Evolutionary conservation across 1,140 invertebrate species (phyloP).

Genomic region (Andrena cerasifolii): DNA sequence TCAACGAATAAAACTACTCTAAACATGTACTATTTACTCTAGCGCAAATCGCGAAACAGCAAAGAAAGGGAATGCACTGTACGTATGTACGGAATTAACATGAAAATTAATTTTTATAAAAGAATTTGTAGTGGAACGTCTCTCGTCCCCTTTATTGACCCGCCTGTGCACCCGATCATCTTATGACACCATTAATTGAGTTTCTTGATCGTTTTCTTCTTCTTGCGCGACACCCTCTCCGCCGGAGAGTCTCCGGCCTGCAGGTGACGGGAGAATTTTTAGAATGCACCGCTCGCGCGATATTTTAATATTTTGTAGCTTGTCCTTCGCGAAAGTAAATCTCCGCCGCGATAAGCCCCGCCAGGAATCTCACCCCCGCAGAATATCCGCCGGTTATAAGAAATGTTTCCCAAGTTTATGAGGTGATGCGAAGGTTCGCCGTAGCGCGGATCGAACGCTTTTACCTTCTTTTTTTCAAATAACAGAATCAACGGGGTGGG

Average conservation of each 20-base stretch:
- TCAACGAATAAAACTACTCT: too few species aligned
- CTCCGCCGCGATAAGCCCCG: constrained; percentile 60
- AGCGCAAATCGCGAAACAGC: too few species aligned
- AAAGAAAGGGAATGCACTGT: too few species aligned
- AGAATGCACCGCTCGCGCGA: constrained; percentile 54
- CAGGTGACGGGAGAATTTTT: constrained; percentile 48
- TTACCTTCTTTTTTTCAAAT: constrained; percentile 52
- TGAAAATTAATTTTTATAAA: too few species aligned
- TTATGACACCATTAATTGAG: too few species aligned
- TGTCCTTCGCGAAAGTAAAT: constrained; percentile 60
- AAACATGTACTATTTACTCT: too few species aligned
- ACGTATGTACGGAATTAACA: too few species aligned
- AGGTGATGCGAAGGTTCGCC: constrained; percentile 55
- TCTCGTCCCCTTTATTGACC: too few species aligned
- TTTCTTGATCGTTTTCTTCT: too few species aligned
- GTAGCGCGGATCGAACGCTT: constrained; percentile 44
- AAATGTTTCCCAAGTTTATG: constrained; percentile 68
- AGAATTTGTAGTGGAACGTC: too few species aligned
- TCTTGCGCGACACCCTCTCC: too few species aligned
- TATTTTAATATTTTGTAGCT: constrained; percentile 67
- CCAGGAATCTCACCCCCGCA: constrained; percentile 61
- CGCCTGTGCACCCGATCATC: too few species aligned
- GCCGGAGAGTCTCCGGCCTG: constrained; percentile 10
- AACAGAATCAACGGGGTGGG: constrained; percentile 30
- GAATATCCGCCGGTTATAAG: constrained; percentile 65